These are phyloP conservation scores for Alauda arvensis DNA, from an alignment of 2,797 vertebrate species.

Conservation along the genomic window DNA sequence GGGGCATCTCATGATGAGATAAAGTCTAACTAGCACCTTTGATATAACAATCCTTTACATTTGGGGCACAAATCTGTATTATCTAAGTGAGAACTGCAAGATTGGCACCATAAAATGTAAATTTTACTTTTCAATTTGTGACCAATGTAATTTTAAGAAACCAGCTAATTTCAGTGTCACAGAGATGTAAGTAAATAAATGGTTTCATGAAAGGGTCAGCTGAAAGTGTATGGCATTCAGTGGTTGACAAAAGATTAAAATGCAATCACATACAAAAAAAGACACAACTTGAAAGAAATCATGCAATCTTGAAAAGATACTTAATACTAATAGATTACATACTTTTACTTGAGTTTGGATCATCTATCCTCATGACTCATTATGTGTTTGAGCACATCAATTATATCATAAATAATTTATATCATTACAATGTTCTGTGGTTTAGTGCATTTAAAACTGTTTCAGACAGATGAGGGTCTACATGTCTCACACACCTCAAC, in stretches of 20 bases:
- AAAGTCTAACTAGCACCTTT: neutral
- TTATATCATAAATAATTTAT: slow-evolving; percentile 66
- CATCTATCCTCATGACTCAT: slow-evolving; percentile 44
- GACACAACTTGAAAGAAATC: slow-evolving; percentile 37
- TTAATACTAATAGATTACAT: slow-evolving; percentile 50
- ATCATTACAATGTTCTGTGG: slow-evolving; percentile 53
- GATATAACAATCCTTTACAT: neutral
- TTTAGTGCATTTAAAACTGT: slow-evolving; percentile 18
- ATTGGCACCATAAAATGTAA: neutral
- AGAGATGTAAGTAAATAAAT: neutral
- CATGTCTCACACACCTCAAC: neutral
- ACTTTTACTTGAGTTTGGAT: slow-evolving; percentile 55
- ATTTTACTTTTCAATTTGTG: neutral
- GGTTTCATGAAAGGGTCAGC: slow-evolving; percentile 1
- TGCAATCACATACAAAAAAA: slow-evolving; percentile 18
- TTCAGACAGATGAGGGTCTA: neutral
- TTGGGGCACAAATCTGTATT: neutral
- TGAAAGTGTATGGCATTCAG: neutral
- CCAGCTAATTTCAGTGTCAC: neutral
- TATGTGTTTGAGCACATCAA: slow-evolving; percentile 53
- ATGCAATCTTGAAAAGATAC: slow-evolving; percentile 34
- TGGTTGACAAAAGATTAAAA: slow-evolving; percentile 41
- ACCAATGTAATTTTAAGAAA: neutral
- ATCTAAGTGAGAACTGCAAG: neutral
- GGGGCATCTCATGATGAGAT: neutral